Evolutionary conservation across 1,140 invertebrate genomes (phyloP).

Genomic region (Diabrotica undecimpunctata): DNA sequence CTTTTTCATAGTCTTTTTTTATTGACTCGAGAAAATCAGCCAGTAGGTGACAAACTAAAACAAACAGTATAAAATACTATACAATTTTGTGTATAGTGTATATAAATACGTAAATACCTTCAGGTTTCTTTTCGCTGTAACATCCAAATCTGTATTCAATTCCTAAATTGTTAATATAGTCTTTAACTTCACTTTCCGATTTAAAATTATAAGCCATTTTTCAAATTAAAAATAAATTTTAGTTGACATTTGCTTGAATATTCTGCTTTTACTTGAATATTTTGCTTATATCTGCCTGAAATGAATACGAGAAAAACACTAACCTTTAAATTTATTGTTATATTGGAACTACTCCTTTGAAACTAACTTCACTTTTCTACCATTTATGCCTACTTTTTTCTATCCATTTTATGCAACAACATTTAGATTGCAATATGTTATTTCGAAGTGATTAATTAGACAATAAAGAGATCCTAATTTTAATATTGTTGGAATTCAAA

Average conservation of each 20-base stretch:
- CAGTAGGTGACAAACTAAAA: slow-evolving; percentile 81
- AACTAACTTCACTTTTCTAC: too few relatives aligned
- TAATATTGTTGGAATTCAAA: too few relatives aligned
- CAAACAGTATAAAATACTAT: slow-evolving; percentile 8
- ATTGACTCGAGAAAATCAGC: slow-evolving; percentile 84
- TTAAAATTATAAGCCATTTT: slow-evolving; percentile 71
- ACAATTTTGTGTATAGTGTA: slow-evolving; percentile 18
- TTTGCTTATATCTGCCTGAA: not conserved
- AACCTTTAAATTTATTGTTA: too few relatives aligned
- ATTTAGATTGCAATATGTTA: too few relatives aligned
- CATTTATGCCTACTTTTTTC: too few relatives aligned
- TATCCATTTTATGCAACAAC: too few relatives aligned
- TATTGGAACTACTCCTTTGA: too few relatives aligned
- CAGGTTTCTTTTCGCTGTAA: slow-evolving; percentile 74
- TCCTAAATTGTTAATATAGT: slow-evolving; percentile 84
- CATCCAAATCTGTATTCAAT: slow-evolving; percentile 90
- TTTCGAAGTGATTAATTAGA: too few relatives aligned
- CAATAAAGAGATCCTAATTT: too few relatives aligned
- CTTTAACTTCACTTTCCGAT: slow-evolving; percentile 78
- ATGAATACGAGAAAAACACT: not conserved
- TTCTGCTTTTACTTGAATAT: not conserved
- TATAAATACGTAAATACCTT: slow-evolving; percentile 68
- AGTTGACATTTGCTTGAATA: not conserved
- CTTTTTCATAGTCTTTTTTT: slow-evolving; percentile 73
- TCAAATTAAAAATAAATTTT: not conserved